Percentiles rank a stretch among this genome's conserved stretches.
phyloP scores from a whole-genome alignment of 2,797 vertebrate species.

The Lagocephalus sceleratus region DNA sequence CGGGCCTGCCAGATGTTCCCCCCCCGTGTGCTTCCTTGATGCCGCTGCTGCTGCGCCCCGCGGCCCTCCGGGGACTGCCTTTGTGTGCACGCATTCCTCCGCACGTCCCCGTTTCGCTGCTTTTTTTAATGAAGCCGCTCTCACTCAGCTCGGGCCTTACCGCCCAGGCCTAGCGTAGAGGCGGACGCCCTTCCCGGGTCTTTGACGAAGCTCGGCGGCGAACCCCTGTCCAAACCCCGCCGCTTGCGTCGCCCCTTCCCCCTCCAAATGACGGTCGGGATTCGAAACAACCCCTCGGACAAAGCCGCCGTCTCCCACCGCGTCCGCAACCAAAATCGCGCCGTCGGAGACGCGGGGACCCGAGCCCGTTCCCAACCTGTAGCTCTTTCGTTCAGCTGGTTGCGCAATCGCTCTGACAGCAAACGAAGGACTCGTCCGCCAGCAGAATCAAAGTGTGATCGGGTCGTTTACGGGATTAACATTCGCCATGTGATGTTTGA shows the following conservation, averaged over 20 bases:
- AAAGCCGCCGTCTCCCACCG: constrained; percentile 35
- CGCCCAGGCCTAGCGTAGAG: constrained; percentile 9
- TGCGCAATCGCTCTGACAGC: constrained; percentile 32
- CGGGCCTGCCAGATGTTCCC: constrained; percentile 46
- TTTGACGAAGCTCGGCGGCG: constrained; percentile 48
- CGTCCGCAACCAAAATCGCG: constrained; percentile 31
- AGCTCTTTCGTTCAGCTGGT: constrained; percentile 35
- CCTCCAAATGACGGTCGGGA: constrained; percentile 22
- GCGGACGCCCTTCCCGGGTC: constrained; percentile 22
- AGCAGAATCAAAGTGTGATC: constrained; percentile 9
- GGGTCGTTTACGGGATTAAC: constrained; percentile 27
- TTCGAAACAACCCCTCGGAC: constrained; percentile 35
- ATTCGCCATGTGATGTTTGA: constrained; percentile 21
- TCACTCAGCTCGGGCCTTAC: constrained; percentile 9
- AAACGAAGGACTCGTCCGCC: constrained; percentile 42
- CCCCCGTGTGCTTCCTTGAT: constrained; percentile 7
- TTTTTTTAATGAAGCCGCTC: too few relatives aligned
- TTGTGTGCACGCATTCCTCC: constrained; percentile 16
- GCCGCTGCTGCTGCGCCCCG: constrained; percentile 16
- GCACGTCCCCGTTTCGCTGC: not conserved
- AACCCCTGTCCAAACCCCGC: constrained; percentile 41
- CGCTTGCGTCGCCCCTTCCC: constrained; percentile 23
- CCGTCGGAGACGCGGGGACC: constrained; percentile 28
- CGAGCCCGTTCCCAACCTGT: constrained; percentile 41
- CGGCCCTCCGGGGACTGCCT: constrained; percentile 22